These are phyloP conservation scores for Leptoclinus maculatus DNA, from an alignment of 2,797 vertebrate species.

Conservation along the genomic window DNA sequence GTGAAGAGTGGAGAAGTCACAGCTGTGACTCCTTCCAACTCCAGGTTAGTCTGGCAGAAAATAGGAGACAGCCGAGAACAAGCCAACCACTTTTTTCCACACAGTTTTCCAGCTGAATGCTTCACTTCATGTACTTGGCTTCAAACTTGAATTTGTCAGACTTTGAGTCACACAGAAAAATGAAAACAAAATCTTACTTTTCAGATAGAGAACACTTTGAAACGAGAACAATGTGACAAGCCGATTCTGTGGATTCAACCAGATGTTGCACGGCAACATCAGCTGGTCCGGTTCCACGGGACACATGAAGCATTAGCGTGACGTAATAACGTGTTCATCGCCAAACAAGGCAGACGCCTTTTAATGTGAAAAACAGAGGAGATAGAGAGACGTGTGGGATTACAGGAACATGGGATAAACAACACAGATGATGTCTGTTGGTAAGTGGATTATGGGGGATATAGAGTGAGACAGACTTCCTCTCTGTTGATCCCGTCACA, in stretches of 20 bases:
- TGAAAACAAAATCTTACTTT: constrained; percentile 6
- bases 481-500: constrained; percentile 4
- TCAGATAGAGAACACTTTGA: not conserved
- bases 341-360: not conserved
- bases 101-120: constrained; percentile 23
- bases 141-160: constrained; percentile 7
- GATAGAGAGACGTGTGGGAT: constrained; percentile 54
- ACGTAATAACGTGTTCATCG: not conserved
- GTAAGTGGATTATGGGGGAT: constrained; percentile 58
- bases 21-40: constrained; percentile 51
- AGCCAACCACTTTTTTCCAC: constrained; percentile 6
- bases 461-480: constrained; percentile 4
- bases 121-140: constrained; percentile 1
- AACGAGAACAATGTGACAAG: not conserved
- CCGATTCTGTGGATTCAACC: not conserved
- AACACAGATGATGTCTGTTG: constrained; percentile 44
- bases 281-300: not conserved
- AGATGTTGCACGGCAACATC: not conserved
- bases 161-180: not conserved
- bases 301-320: not conserved
- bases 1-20: constrained; percentile 49
- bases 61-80: constrained; percentile 16
- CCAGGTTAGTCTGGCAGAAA: constrained; percentile 53
- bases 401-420: constrained; percentile 42
- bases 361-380: constrained; percentile 12